A percentile compares a stretch with the other conserved stretches of the same genome.
phyloP scores from a whole-genome alignment of 1,140 invertebrate genomes.

The Drosophila pectinifera region DNA sequence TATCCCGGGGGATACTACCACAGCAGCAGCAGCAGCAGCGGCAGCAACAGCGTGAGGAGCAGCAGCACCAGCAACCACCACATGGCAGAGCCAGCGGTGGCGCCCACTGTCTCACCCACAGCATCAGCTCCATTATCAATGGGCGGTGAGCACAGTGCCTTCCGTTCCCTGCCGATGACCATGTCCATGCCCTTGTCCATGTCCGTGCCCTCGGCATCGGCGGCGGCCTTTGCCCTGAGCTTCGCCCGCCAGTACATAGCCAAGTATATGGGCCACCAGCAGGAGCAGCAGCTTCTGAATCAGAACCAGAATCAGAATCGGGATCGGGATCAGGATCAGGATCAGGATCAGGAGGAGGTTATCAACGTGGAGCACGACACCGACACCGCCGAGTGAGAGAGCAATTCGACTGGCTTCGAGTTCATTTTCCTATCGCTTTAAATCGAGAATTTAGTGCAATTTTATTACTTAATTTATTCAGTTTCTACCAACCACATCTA shows the following conservation, averaged over 20 bases:
- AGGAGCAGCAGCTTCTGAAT: not conserved
- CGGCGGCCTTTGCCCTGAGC: conserved; percentile 85
- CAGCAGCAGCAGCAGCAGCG: conserved; percentile 18
- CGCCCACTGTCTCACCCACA: conserved; percentile 77
- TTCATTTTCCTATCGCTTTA: conserved; percentile 68
- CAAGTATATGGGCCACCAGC: conserved; percentile 56
- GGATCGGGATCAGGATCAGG: not conserved
- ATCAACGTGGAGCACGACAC: conserved; percentile 90
- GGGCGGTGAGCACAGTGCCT: conserved; percentile 95
- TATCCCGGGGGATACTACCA: conserved; percentile 10
- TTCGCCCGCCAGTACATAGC: conserved; percentile 85
- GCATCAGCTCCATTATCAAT: conserved; percentile 87
- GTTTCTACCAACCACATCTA: conserved; percentile 47
- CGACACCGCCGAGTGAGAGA: conserved; percentile 60
- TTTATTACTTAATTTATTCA: conserved; percentile 73
- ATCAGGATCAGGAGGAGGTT: conserved; percentile 88
- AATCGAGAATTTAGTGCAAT: conserved; percentile 74
- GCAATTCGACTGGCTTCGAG: conserved; percentile 17
- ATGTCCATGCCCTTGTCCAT: conserved; percentile 84
- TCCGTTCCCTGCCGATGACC: conserved; percentile 86
- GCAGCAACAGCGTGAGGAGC: conserved; percentile 13
- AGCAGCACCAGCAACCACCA: conserved; percentile 17
- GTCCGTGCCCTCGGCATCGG: conserved; percentile 75
- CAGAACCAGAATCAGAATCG: conserved; percentile 1
- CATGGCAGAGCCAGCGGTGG: conserved; percentile 32